Evolutionary conservation across 1,140 invertebrate species (phyloP), one percentile per base, ranked within the genome.

Genomic region (Ceratina australensis): DNA sequence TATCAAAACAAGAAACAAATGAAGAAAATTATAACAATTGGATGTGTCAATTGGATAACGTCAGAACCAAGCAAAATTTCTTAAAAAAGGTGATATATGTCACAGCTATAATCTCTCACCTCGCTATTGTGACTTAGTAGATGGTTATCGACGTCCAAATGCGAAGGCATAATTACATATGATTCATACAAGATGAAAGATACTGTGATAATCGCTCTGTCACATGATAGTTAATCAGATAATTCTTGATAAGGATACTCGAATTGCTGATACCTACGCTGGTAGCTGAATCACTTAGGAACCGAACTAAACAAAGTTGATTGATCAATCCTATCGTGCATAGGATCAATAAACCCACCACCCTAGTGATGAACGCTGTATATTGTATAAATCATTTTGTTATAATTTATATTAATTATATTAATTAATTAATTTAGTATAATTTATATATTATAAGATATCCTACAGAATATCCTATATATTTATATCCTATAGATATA

Each of bases 1-100:
- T 93, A 57, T 10, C 85, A 78, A 54, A 77, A 8, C 24, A 33
- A 47, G 22, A 42, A 26, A 54, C 10, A 15, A 16, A 64, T 0
- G 2, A 54, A 54, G 4, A 54, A 26, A 49, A 47, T 12, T 7
- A n/a, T n/a, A n/a, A n/a, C n/a, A n/a, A n/a, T n/a, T n/a, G n/a
- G n/a, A n/a, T n/a, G n/a, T n/a, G n/a, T n/a, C n/a, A 52, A 18
- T 52, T 5, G 18, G 50, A 52, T 52, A 4, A 52, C 12, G 50
- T 3, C 3, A 52, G 18, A n/a, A 52, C 15, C 50, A n/a, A 18
- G 50, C 50, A 15, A 42, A 7, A 10, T 42, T 42, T 42, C 7
- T 10, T 42, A 42, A 42, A 42, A 42, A 42, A 18, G 18, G 28
- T 20, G 3, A 50, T 42, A 42, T 59, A 42, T 12, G 33, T n/a